phyloP scores from a whole-genome alignment of 2,888 invertebrate species.

The Hemaris fuciformis region DNA sequence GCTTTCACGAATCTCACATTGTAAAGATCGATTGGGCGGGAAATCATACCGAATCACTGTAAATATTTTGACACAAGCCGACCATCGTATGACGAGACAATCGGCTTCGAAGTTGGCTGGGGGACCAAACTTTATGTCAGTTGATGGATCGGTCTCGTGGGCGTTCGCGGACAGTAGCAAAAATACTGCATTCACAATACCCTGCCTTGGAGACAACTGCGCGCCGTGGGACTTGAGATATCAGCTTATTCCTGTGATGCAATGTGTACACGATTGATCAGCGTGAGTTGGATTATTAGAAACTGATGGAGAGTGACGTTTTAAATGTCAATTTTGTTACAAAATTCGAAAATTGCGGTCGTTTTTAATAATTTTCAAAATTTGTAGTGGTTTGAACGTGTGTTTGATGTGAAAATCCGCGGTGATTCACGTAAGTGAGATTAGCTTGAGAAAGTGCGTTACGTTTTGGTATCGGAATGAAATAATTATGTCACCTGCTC shows the following conservation, averaged over 20 bases:
- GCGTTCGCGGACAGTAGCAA: constrained; percentile 58
- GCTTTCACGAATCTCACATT: constrained; percentile 56
- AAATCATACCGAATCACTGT: constrained; percentile 69
- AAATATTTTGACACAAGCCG: constrained; percentile 76
- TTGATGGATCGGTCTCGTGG: constrained; percentile 76
- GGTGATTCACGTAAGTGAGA: no score
- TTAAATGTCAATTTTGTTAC: no score
- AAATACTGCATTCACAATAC: constrained; percentile 43
- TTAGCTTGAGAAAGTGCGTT: no score
- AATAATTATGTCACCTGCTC: no score
- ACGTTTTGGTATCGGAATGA: no score
- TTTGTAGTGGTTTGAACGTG: no score
- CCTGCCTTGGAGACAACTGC: constrained; percentile 40
- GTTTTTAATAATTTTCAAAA: no score
- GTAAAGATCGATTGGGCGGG: constrained; percentile 68
- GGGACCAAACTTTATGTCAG: constrained; percentile 64
- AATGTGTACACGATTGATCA: not conserved
- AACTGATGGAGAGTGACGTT: no score
- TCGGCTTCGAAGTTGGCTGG: constrained; percentile 60
- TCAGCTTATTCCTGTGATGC: not conserved
- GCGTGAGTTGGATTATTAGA: not conserved
- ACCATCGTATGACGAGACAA: constrained; percentile 76
- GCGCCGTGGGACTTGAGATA: constrained; percentile 38
- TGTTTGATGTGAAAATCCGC: no score
- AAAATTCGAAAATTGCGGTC: no score